phyloP scores from a whole-genome alignment of 1,140 invertebrate genomes.

The Diabrotica undecimpunctata region DNA sequence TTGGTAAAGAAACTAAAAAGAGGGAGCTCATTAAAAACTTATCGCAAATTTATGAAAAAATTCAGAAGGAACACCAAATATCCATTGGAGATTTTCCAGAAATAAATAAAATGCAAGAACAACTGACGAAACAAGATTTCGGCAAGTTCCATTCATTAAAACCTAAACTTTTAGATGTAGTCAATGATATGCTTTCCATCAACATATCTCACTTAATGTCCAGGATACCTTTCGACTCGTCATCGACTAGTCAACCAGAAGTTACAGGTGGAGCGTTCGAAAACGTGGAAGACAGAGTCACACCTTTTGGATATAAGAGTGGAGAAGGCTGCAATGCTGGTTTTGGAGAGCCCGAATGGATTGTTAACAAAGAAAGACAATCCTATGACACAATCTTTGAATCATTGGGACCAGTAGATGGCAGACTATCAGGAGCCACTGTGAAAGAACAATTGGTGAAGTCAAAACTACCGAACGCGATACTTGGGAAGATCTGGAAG shows the following conservation, averaged over 20 bases:
- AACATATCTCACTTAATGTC: constrained; percentile 73
- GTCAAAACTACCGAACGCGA: constrained; percentile 95
- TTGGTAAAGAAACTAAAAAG: constrained; percentile 77
- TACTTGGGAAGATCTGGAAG: constrained; percentile 97
- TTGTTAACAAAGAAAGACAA: constrained; percentile 83
- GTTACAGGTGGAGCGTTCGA: constrained; percentile 83
- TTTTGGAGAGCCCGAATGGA: constrained; percentile 93
- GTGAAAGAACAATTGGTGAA: constrained; percentile 97
- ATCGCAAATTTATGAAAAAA: constrained; percentile 63
- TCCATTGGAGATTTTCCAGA: constrained; percentile 75
- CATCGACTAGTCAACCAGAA: constrained; percentile 17
- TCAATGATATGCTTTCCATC: constrained; percentile 71
- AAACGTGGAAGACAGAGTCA: constrained; percentile 76
- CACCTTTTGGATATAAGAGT: constrained; percentile 92
- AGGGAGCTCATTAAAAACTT: constrained; percentile 82
- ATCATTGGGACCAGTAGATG: constrained; percentile 79
- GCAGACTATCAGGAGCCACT: constrained; percentile 89
- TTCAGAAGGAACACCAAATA: constrained; percentile 68
- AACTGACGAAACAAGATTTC: constrained; percentile 72
- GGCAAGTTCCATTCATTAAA: constrained; percentile 69
- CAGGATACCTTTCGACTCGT: constrained; percentile 62
- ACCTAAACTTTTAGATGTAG: constrained; percentile 64
- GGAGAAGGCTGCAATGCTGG: constrained; percentile 97
- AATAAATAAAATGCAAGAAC: constrained; percentile 74
- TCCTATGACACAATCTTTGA: constrained; percentile 87